Evolutionary conservation across 2,797 vertebrate species (phyloP).

Genomic region (Odontamblyopus lacepedii): DNA sequence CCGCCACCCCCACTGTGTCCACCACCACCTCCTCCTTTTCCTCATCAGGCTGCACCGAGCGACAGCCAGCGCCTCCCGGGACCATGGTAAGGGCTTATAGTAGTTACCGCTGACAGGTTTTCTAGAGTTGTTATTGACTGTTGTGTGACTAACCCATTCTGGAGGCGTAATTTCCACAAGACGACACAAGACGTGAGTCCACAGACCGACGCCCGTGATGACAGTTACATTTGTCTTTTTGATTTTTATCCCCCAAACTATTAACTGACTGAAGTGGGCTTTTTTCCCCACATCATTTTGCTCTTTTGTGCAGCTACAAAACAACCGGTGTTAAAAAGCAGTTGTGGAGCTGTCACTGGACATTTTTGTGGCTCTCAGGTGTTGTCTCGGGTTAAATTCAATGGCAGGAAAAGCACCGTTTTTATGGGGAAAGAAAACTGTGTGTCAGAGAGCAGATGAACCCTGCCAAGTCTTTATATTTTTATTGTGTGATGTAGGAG

Average conservation of each 20-base stretch:
- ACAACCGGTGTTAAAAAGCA: background rate
- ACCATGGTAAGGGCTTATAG: slow-evolving; percentile 62
- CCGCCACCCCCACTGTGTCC: slow-evolving; percentile 44
- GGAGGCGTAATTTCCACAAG: no score
- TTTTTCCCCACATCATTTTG: background rate
- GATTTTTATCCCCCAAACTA: background rate
- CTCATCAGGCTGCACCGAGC: slow-evolving; percentile 69
- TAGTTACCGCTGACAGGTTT: slow-evolving; percentile 49
- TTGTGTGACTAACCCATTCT: slow-evolving; percentile 38
- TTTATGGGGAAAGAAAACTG: background rate
- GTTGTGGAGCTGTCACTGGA: background rate
- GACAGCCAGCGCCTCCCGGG: slow-evolving; percentile 74
- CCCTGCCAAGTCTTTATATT: background rate
- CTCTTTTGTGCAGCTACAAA: background rate
- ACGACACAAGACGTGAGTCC: no score
- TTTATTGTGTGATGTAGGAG: no score
- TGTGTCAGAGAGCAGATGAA: background rate
- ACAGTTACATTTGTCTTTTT: background rate
- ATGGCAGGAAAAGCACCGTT: background rate
- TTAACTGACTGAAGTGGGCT: background rate
- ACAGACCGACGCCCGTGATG: no score
- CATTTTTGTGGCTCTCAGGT: background rate
- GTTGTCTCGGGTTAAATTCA: background rate
- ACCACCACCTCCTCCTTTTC: slow-evolving; percentile 37
- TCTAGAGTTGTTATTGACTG: slow-evolving; percentile 76